Evolutionary conservation across 2,888 invertebrate genomes (phyloP).

Genomic region (Diarsia rubi): DNA sequence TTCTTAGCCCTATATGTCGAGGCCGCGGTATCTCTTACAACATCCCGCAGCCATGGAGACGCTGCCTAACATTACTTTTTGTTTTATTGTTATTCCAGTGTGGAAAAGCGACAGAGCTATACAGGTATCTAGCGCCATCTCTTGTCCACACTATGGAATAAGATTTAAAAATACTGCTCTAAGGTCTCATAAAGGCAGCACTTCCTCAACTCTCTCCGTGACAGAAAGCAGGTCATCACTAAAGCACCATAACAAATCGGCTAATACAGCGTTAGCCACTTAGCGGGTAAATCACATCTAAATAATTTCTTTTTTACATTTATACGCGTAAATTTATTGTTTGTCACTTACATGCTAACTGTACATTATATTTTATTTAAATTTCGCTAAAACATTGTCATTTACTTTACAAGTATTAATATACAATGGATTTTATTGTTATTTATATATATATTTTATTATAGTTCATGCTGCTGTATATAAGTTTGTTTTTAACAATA

Average conservation of each 20-base stretch:
- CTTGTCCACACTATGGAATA: too few species aligned
- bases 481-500: slow-evolving; percentile 29
- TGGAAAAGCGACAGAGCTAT: too few species aligned
- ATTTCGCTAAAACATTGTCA: slow-evolving; percentile 53
- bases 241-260: slow-evolving; percentile 49
- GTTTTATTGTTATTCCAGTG: not conserved
- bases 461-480: slow-evolving; percentile 35
- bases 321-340: slow-evolving; percentile 56
- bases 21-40: too few species aligned
- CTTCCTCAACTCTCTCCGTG: not conserved
- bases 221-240: slow-evolving; percentile 27
- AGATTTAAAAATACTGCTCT: too few species aligned
- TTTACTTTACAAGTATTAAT: slow-evolving; percentile 52
- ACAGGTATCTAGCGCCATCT: too few species aligned
- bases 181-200: too few species aligned
- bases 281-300: slow-evolving; percentile 33
- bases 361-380: slow-evolving; percentile 54
- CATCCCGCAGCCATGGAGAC: not conserved
- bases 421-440: slow-evolving; percentile 36
- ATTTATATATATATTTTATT: slow-evolving; percentile 19
- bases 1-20: too few species aligned
- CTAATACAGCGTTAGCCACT: slow-evolving; percentile 28
- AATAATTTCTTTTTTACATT: slow-evolving; percentile 35
- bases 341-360: slow-evolving; percentile 61
- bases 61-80: not conserved